phyloP scores from a whole-genome alignment of 2,888 invertebrate genomes.

The Lycia hirtaria region DNA sequence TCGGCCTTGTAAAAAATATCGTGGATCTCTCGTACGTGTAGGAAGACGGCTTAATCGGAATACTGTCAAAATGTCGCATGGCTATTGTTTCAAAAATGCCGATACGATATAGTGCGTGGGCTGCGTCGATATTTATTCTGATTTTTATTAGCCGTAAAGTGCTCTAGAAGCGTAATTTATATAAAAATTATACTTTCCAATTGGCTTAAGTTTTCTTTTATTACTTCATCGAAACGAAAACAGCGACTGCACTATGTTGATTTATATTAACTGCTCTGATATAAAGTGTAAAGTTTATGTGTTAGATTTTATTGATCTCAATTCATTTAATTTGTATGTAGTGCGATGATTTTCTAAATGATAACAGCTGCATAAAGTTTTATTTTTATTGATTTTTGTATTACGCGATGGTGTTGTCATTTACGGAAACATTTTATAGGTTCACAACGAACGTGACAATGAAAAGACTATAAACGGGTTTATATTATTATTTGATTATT shows the following conservation, averaged over 20 bases:
- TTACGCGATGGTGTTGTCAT: background rate
- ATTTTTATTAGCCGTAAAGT: slow-evolving; percentile 55
- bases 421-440: background rate
- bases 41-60: slow-evolving; percentile 38
- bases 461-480: background rate
- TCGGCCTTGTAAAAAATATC: slow-evolving; percentile 23
- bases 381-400: background rate
- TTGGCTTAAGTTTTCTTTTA: slow-evolving; percentile 47
- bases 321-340: slow-evolving; percentile 30
- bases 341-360: slow-evolving; percentile 31
- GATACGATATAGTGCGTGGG: slow-evolving; percentile 49
- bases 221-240: slow-evolving; percentile 49
- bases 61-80: slow-evolving; percentile 46
- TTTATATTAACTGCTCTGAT: slow-evolving; percentile 33
- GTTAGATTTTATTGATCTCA: slow-evolving; percentile 32
- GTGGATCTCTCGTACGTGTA: slow-evolving; percentile 15
- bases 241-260: slow-evolving; percentile 38
- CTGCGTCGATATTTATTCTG: slow-evolving; percentile 43
- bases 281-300: slow-evolving; percentile 40
- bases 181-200: slow-evolving; percentile 47
- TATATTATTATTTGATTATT: too few relatives aligned
- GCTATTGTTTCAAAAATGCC: slow-evolving; percentile 48
- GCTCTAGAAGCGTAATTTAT: slow-evolving; percentile 40
- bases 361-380: slow-evolving; percentile 19
- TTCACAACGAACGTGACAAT: background rate